Conservation (phyloP, 2,888 invertebrate genomes). For the Harpagoxenus sublaevis region DNA sequence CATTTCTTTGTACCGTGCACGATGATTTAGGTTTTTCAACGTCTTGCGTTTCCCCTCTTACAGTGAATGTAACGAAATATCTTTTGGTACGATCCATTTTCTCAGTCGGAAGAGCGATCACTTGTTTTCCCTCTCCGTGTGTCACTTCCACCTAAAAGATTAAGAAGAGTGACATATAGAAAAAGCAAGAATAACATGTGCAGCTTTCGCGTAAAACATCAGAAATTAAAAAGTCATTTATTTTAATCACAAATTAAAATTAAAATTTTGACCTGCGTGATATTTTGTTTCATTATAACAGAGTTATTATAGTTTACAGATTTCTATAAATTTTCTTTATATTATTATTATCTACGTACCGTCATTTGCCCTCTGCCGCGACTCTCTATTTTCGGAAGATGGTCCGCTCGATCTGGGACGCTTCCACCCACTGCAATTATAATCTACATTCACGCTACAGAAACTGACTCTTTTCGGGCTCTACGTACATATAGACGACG, state of each 20-base stretch:
- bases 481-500: conserved; percentile 27
- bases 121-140: conserved; percentile 94
- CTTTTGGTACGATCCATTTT: conserved; percentile 95
- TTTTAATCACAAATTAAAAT: not conserved
- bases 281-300: conserved; percentile 4
- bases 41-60: conserved; percentile 91
- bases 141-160: conserved; percentile 90
- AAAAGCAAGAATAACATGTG: not conserved
- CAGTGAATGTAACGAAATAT: conserved; percentile 97
- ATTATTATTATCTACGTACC: conserved; percentile 71
- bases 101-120: conserved; percentile 95
- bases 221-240: not conserved
- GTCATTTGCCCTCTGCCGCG: conserved; percentile 85
- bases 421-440: conserved; percentile 86
- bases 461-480: conserved; percentile 77
- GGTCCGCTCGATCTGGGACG: conserved; percentile 82
- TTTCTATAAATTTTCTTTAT: not conserved
- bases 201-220: not conserved
- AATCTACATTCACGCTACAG: conserved; percentile 84
- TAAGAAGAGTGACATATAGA: not conserved
- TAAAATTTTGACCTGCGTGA: not conserved
- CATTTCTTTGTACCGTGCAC: conserved; percentile 77
- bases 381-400: conserved; percentile 85
- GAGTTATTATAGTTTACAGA: not conserved
- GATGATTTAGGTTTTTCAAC: conserved; percentile 86